These are phyloP conservation scores for Drosophila kambysellisi DNA, from an alignment of 2,888 invertebrate species.

Conservation along the genomic window DNA sequence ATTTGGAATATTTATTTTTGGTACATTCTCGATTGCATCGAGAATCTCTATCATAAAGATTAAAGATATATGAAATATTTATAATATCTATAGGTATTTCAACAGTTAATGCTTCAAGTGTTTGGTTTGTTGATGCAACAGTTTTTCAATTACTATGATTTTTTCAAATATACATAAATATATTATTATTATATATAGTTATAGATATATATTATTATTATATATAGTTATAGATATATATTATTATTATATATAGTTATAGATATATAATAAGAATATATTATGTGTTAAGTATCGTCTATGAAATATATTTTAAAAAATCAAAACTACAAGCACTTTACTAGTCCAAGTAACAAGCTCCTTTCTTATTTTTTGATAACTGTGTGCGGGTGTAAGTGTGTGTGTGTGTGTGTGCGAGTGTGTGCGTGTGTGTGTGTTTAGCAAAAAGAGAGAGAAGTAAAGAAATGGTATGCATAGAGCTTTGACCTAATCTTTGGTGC, in stretches of 20 bases:
- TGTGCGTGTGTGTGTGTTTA: constrained; percentile 41
- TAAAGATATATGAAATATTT: not conserved
- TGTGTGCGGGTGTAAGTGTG: constrained; percentile 8
- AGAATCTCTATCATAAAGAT: not conserved
- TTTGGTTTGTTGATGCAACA: not conserved
- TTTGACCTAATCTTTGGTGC: constrained; percentile 81
- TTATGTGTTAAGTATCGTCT: not conserved
- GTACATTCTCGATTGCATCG: not conserved
- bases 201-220: too few species aligned
- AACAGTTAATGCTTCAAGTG: not conserved
- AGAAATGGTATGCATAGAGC: constrained; percentile 76
- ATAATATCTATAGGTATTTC: not conserved
- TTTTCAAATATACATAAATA: too few species aligned
- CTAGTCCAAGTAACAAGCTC: constrained; percentile 1
- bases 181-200: too few species aligned
- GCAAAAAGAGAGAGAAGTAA: constrained; percentile 53
- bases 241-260: too few species aligned
- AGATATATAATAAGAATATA: not conserved
- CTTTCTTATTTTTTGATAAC: constrained; percentile 1
- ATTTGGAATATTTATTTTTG: not conserved
- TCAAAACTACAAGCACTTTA: constrained; percentile 24
- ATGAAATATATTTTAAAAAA: constrained; percentile 14
- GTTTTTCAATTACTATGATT: not conserved
- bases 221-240: too few species aligned
- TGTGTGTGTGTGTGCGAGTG: constrained; percentile 29